A percentile compares a stretch with the other conserved stretches of the same genome.
These are phyloP conservation scores for Cenopis cana DNA, from an alignment of 2,888 invertebrate genomes.

Conservation along the genomic window DNA sequence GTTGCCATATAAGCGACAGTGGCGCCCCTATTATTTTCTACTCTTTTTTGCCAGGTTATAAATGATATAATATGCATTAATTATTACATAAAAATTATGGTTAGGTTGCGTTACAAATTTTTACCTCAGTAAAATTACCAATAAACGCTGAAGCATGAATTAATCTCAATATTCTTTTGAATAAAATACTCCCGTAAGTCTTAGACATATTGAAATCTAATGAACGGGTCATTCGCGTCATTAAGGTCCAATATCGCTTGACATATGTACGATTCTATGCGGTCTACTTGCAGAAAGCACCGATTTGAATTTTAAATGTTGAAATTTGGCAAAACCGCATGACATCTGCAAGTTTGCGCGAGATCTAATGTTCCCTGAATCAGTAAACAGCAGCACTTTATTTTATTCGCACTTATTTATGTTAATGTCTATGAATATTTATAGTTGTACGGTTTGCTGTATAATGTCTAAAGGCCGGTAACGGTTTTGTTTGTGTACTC, in stretches of 20 bases:
- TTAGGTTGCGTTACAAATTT: too few species aligned
- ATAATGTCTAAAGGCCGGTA: conserved; percentile 28
- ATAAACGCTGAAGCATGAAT: background rate
- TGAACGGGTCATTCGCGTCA: too few species aligned
- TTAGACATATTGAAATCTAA: too few species aligned
- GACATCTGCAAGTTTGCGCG: background rate
- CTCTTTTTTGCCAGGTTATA: too few species aligned
- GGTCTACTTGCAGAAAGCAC: too few species aligned
- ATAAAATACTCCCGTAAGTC: too few species aligned
- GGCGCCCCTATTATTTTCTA: too few species aligned
- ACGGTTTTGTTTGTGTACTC: conserved; percentile 19
- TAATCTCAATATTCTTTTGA: background rate
- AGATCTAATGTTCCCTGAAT: conserved; percentile 41
- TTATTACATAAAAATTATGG: too few species aligned
- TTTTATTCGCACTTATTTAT: conserved; percentile 59
- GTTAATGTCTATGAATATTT: conserved; percentile 63
- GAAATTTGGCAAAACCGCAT: conserved; percentile 8
- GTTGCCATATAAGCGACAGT: too few species aligned
- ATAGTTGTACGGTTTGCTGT: conserved; percentile 48
- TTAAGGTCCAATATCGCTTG: too few species aligned
- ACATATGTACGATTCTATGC: too few species aligned
- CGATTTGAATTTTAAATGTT: background rate
- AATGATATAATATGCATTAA: too few species aligned
- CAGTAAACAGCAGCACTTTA: conserved; percentile 31
- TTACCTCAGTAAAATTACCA: background rate